phyloP scores from a whole-genome alignment of 1,140 invertebrate species.

The Drosophila subpulchrella region DNA sequence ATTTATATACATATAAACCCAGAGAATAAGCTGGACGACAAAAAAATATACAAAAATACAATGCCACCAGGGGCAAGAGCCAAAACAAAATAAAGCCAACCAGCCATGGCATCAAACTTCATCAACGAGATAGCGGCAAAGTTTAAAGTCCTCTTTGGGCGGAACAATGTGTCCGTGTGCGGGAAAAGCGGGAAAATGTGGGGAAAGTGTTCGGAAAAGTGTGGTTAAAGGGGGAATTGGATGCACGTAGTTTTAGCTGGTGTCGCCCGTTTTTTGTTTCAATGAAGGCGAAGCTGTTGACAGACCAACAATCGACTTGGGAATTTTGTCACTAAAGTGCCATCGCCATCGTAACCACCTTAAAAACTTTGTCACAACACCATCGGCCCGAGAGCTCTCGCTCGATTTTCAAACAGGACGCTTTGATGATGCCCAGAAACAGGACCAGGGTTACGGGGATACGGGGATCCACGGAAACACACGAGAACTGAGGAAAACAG shows the following conservation, averaged over 20 bases:
- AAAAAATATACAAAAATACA: slow-evolving; percentile 32
- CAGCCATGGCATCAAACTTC: slow-evolving; percentile 76
- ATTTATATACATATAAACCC: slow-evolving; percentile 56
- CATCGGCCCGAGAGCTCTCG: slow-evolving; percentile 12
- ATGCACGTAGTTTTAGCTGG: slow-evolving; percentile 63
- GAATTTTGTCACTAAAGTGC: slow-evolving; percentile 81
- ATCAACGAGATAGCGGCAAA: slow-evolving; percentile 76
- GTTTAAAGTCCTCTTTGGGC: slow-evolving; percentile 60
- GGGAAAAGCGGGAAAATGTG: neutral
- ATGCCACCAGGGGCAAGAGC: slow-evolving; percentile 35
- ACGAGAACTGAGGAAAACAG: slow-evolving; percentile 11
- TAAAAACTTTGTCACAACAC: slow-evolving; percentile 68
- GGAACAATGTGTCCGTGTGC: slow-evolving; percentile 49
- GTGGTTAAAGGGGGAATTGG: slow-evolving; percentile 11
- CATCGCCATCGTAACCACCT: slow-evolving; percentile 63
- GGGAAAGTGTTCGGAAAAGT: slow-evolving; percentile 21
- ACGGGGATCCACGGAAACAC: neutral
- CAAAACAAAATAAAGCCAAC: slow-evolving; percentile 54
- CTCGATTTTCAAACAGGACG: slow-evolving; percentile 73
- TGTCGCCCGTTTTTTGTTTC: slow-evolving; percentile 74
- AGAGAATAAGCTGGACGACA: slow-evolving; percentile 17
- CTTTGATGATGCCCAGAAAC: slow-evolving; percentile 62
- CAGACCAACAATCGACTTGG: slow-evolving; percentile 83
- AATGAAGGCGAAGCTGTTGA: slow-evolving; percentile 75
- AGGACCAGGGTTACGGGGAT: slow-evolving; percentile 4